Evolutionary conservation across 2,113 vertebrate genomes (phyloP), one percentile per base, ranked within the genome.

Genomic region (Grantiella picta): DNA sequence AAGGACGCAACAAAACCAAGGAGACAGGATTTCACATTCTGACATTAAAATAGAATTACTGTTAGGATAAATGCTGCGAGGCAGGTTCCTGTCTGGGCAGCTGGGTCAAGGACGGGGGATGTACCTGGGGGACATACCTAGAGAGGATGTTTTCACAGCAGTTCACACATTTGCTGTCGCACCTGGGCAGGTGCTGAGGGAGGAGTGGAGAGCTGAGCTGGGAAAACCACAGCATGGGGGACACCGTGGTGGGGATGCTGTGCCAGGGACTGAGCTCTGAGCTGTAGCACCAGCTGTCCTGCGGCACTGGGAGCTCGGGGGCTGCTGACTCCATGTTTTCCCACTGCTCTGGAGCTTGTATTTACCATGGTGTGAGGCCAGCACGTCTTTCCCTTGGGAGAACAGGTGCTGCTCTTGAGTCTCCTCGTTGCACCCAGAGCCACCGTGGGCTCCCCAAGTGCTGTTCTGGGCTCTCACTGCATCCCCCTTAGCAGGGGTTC

Each of bases 341-440:
- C 35, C 2, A 1, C n/a, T 31, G 49, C 71, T 52, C 56, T 28
- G 3, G 50, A 56, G n/a, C 25, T 29, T 6, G 18, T 19, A 22
- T 24, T 38, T 40, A 29, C 20, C 1, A 0, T 25, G 54, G 60
- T 12, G 12, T 0, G 3, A 68, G 77, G 42, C 36, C 5, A 7
- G 49, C 8, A 24, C 1, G 4, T 44, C 50, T 9, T 9, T 72
- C 61, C 57, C 21, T 17, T 6, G 27, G 63, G 36, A 61, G 72
- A 52, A 19, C 86, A 71, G 52, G 45, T 9, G 36, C 33, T 57
- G 57, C 56, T 13, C 7, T 7, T 42, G 87, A 36, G 50, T 76
- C 7, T 68, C 33, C 42, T 29, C 6, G 33, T 33, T 42, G 53
- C 28, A n/a, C 17, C 38, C 38, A 38, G 38, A 38, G 38, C 38